Percentiles rank a stretch among this genome's conserved stretches.
These are phyloP conservation scores for Pseudococcus viburni DNA, from an alignment of 2,888 invertebrate genomes.

Conservation along the genomic window DNA sequence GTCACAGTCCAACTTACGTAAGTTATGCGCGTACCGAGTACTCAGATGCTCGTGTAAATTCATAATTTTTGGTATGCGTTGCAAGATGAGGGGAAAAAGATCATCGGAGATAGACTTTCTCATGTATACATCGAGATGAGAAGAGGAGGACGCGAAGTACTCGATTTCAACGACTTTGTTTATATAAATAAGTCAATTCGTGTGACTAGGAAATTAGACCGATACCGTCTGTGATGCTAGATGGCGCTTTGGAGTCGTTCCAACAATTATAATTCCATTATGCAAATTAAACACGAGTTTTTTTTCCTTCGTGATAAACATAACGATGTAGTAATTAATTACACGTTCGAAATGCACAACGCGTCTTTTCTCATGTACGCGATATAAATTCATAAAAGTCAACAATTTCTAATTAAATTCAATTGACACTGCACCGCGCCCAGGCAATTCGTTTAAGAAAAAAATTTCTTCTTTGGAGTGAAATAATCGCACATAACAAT, in stretches of 20 bases:
- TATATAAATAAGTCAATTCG: slow-evolving; percentile 29
- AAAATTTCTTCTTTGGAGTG: neutral
- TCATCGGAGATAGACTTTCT: neutral
- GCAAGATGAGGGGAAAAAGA: neutral
- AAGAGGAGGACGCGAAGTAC: neutral
- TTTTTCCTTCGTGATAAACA: slow-evolving; percentile 31
- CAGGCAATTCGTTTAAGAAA: slow-evolving; percentile 4
- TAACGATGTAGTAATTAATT: slow-evolving; percentile 42
- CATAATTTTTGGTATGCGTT: slow-evolving; percentile 1
- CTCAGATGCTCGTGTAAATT: neutral
- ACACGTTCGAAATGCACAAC: slow-evolving; percentile 38
- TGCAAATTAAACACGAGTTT: slow-evolving; percentile 56
- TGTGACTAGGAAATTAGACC: neutral
- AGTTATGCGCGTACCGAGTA: slow-evolving; percentile 7
- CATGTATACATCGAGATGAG: neutral
- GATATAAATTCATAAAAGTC: slow-evolving; percentile 29
- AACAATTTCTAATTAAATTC: slow-evolving; percentile 49
- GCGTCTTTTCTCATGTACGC: slow-evolving; percentile 10
- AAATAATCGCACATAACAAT: slow-evolving; percentile 39
- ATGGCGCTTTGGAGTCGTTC: slow-evolving; percentile 45
- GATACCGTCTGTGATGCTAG: neutral
- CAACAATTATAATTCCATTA: slow-evolving; percentile 58
- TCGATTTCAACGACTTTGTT: slow-evolving; percentile 34
- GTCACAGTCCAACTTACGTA: neutral
- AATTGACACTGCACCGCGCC: slow-evolving; percentile 10